A percentile compares a stretch with the other conserved stretches of the same genome.
Conservation (phyloP, 2,113 vertebrate genomes). For the Pteronura brasiliensis region DNA sequence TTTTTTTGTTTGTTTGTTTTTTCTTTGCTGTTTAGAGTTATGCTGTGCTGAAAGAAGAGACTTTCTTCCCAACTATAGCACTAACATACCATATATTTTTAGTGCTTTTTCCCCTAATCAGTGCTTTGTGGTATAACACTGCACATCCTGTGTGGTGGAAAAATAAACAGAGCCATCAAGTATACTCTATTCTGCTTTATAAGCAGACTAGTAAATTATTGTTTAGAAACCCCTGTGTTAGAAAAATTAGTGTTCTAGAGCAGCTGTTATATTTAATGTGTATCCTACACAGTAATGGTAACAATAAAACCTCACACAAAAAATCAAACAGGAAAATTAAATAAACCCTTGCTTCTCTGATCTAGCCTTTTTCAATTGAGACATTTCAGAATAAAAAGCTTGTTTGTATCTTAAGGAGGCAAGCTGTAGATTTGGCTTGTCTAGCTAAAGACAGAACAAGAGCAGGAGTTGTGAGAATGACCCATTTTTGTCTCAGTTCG, state of each 20-base stretch:
- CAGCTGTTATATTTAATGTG: constrained; percentile 37
- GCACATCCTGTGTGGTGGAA: background rate
- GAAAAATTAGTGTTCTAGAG: constrained; percentile 67
- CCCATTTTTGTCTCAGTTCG: background rate
- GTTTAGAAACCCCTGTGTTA: constrained; percentile 65
- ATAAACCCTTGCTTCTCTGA: background rate
- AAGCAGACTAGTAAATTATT: constrained; percentile 68
- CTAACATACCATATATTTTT: background rate
- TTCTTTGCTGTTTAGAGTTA: background rate
- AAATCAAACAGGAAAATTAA: background rate
- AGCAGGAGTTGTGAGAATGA: background rate
- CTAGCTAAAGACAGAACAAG: background rate
- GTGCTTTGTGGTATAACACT: background rate
- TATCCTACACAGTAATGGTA: constrained; percentile 68
- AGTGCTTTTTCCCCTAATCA: background rate
- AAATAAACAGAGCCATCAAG: background rate
- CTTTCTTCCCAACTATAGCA: background rate
- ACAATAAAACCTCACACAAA: background rate
- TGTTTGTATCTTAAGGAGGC: background rate
- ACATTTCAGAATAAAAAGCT: background rate
- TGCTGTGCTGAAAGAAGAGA: background rate
- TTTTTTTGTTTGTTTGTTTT: background rate
- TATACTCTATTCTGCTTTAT: background rate
- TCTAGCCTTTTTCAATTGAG: background rate
- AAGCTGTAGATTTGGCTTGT: background rate